A percentile compares a stretch with the other conserved stretches of the same genome.
Evolutionary conservation across 2,888 invertebrate genomes (phyloP).

Genomic region (Geotrupes spiniger): DNA sequence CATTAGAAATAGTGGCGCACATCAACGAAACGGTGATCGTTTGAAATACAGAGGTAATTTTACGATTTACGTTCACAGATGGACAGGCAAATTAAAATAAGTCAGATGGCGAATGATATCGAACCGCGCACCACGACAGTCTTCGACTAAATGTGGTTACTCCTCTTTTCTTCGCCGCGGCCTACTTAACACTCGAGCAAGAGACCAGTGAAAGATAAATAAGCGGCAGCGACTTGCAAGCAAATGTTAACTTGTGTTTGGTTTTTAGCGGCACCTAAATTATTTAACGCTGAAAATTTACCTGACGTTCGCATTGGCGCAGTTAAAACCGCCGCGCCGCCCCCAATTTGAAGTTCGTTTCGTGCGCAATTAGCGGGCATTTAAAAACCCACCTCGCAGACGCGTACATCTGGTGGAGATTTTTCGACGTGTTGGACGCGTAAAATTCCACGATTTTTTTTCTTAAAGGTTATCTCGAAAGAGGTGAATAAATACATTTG

Average conservation of each 20-base stretch:
- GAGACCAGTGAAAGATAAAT: constrained; percentile 43
- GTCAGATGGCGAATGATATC: constrained; percentile 12
- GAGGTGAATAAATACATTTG: too few species aligned
- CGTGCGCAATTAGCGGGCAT: too few species aligned
- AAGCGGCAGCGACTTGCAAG: constrained; percentile 18
- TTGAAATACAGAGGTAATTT: neutral
- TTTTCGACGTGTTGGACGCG: too few species aligned
- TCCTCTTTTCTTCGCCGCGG: constrained; percentile 39
- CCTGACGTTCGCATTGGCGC: too few species aligned
- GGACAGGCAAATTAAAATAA: neutral
- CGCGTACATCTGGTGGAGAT: too few species aligned
- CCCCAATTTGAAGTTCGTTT: too few species aligned
- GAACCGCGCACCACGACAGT: constrained; percentile 40
- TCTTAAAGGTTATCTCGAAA: too few species aligned
- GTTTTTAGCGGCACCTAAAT: neutral
- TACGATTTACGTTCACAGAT: neutral
- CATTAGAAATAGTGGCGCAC: constrained; percentile 1
- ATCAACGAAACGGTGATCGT: neutral
- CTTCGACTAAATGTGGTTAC: constrained; percentile 42
- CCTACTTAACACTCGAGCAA: constrained; percentile 41
- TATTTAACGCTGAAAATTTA: too few species aligned
- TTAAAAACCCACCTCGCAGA: too few species aligned
- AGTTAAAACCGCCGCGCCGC: too few species aligned
- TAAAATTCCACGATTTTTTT: too few species aligned
- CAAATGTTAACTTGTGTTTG: constrained; percentile 17